Conservation (phyloP, 2,888 invertebrate species). For the Choreutis nemorana region DNA sequence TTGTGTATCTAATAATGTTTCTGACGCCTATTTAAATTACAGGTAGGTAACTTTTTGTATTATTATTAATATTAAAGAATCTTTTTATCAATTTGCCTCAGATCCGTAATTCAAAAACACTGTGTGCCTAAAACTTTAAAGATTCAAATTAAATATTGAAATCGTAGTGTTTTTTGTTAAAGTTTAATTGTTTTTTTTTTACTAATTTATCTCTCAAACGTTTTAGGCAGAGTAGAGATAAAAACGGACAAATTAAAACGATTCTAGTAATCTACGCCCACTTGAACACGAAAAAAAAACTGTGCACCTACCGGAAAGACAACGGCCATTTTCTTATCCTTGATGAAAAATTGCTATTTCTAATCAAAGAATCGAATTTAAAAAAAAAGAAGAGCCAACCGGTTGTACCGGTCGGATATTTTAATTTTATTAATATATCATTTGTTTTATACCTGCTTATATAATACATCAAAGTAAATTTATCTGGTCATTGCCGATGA, state of each 20-base stretch:
- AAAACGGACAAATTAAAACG: constrained; percentile 18
- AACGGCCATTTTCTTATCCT: constrained; percentile 21
- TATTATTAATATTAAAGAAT: too few species aligned
- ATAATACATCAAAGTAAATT: constrained; percentile 52
- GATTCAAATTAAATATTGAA: too few species aligned
- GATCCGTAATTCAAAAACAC: too few species aligned
- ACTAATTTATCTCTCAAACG: too few species aligned
- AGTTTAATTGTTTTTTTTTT: too few species aligned
- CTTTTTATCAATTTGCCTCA: too few species aligned
- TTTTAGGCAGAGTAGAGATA: constrained; percentile 8
- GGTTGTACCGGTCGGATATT: constrained; percentile 24
- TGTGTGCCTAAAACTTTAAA: too few species aligned
- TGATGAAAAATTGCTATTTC: constrained; percentile 43
- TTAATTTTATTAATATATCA: constrained; percentile 51
- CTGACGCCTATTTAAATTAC: too few species aligned
- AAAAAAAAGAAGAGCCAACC: constrained; percentile 36
- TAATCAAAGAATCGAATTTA: constrained; percentile 47
- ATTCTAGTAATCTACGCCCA: constrained; percentile 41
- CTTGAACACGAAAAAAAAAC: constrained; percentile 21
- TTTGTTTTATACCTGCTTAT: constrained; percentile 36
- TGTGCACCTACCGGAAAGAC: constrained; percentile 31
- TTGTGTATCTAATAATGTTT: too few species aligned
- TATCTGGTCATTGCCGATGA: constrained; percentile 46
- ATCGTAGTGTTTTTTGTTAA: too few species aligned
- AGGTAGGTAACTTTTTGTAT: too few species aligned